Evolutionary conservation across 37 sponge, comb jelly and placozoan species (phyloP).

Genomic region (Chondrilla cf. caribensis): DNA sequence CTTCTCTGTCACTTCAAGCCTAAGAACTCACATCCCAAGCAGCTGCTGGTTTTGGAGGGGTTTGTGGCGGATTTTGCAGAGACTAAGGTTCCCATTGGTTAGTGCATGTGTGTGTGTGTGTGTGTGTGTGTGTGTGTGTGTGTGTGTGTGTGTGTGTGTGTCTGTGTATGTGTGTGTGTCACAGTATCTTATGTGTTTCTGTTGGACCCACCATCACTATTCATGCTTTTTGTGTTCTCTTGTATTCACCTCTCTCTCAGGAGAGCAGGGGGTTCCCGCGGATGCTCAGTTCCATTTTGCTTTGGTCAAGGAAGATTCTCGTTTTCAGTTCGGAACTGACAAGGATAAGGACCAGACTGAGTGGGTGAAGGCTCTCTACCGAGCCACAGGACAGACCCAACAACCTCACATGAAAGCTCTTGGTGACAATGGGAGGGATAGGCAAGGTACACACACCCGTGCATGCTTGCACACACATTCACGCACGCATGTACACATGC

Average conservation of each 20-base stretch:
- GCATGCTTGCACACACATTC: not conserved
- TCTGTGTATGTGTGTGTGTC: too few relatives aligned
- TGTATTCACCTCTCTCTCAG: too few relatives aligned
- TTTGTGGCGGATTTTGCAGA: conserved; percentile 18
- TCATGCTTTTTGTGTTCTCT: too few relatives aligned
- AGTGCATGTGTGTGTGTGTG: not conserved
- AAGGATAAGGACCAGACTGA: conserved; percentile 5
- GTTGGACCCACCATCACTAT: too few relatives aligned
- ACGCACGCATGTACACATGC: not conserved
- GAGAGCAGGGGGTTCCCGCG: not conserved
- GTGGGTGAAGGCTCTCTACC: conserved; percentile 29
- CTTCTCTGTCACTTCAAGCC: conserved; percentile 56
- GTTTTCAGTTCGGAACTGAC: conserved; percentile 9
- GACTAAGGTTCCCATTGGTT: not conserved
- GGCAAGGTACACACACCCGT: not conserved
- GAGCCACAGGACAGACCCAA: conserved; percentile 33
- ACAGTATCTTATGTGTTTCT: too few relatives aligned
- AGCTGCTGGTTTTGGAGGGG: conserved; percentile 52
- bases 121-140: conserved; percentile 2
- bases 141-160: too few relatives aligned
- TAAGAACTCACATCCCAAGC: conserved; percentile 40
- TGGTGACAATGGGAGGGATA: not conserved
- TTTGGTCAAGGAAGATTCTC: conserved; percentile 11
- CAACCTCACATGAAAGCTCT: not conserved
- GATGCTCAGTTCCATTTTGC: conserved; percentile 16